Percentiles rank a stretch among this genome's conserved stretches.
These are phyloP conservation scores for Coenonympha arcania DNA, from an alignment of 2,888 invertebrate species.

Conservation along the genomic window DNA sequence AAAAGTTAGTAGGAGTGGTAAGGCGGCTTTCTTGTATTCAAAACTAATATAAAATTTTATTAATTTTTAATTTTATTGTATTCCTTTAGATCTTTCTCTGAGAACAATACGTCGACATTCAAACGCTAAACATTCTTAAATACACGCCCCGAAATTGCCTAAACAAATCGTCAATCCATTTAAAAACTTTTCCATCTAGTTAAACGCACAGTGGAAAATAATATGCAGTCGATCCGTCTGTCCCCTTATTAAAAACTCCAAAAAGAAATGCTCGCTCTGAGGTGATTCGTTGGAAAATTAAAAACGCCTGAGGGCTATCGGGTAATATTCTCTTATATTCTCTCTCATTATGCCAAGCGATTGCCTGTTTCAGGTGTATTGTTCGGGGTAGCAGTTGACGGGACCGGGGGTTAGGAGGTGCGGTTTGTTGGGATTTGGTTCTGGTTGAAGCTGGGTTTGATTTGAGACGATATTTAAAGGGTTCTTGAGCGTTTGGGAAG, in stretches of 20 bases:
- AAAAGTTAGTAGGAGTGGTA: too few relatives aligned
- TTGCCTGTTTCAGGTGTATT: constrained; percentile 57
- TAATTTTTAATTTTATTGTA: too few relatives aligned
- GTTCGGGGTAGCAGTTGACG: constrained; percentile 24
- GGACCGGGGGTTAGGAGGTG: background rate
- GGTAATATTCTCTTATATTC: constrained; percentile 51
- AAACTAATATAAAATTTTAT: too few relatives aligned
- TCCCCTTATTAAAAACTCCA: constrained; percentile 36
- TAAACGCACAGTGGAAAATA: constrained; percentile 2
- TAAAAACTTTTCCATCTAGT: constrained; percentile 7
- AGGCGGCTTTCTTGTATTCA: too few relatives aligned
- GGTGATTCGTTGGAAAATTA: background rate
- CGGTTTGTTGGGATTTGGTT: constrained; percentile 1
- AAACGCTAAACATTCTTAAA: too few relatives aligned
- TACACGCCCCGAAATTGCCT: too few relatives aligned
- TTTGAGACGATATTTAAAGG: background rate
- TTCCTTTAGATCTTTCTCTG: too few relatives aligned
- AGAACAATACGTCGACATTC: too few relatives aligned
- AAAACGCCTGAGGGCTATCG: constrained; percentile 50
- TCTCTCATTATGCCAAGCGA: constrained; percentile 52
- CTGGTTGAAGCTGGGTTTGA: background rate
- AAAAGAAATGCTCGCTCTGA: constrained; percentile 33
- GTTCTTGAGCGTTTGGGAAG: too few relatives aligned
- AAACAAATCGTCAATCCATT: too few relatives aligned
- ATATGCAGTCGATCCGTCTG: constrained; percentile 17